A percentile compares a stretch with the other conserved stretches of the same genome.
phyloP scores from a whole-genome alignment of 2,113 vertebrate species.

The Bubo bubo region DNA sequence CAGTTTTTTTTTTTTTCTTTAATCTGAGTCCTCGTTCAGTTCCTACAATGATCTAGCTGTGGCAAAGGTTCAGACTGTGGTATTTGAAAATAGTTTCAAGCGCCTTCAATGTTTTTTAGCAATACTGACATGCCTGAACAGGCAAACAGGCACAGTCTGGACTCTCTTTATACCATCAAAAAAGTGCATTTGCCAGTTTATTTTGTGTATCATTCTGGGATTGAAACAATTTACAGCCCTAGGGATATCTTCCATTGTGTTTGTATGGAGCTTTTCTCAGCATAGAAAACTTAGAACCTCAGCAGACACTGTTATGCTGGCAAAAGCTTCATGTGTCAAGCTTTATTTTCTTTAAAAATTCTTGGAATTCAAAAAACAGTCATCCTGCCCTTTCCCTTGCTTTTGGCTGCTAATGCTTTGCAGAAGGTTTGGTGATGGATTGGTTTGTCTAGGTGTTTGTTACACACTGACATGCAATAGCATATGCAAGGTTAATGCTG shows the following conservation, averaged over 20 bases:
- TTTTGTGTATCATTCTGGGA: not conserved
- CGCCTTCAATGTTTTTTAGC: not conserved
- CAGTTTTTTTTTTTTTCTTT: not conserved
- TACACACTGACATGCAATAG: constrained; percentile 36
- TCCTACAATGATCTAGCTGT: not conserved
- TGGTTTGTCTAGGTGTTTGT: constrained; percentile 66
- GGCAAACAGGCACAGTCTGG: not conserved
- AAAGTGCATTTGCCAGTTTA: not conserved
- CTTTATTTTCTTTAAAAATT: constrained; percentile 20
- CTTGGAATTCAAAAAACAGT: not conserved
- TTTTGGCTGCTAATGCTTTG: constrained; percentile 62
- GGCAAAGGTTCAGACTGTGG: constrained; percentile 16
- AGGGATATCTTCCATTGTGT: not conserved
- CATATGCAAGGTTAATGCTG: not conserved
- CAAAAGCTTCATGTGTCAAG: not conserved
- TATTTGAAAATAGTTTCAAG: constrained; percentile 58
- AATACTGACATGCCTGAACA: constrained; percentile 9
- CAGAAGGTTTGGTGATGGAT: constrained; percentile 69
- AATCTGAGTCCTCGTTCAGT: not conserved
- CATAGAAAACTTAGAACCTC: not conserved
- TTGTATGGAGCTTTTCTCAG: not conserved
- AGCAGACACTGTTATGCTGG: not conserved
- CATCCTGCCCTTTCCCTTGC: not conserved
- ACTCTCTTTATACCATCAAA: not conserved
- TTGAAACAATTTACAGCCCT: not conserved